A percentile compares a stretch with the other conserved stretches of the same genome.
phyloP scores from a whole-genome alignment of 2,888 invertebrate species.

The Pimpla rufipes region DNA sequence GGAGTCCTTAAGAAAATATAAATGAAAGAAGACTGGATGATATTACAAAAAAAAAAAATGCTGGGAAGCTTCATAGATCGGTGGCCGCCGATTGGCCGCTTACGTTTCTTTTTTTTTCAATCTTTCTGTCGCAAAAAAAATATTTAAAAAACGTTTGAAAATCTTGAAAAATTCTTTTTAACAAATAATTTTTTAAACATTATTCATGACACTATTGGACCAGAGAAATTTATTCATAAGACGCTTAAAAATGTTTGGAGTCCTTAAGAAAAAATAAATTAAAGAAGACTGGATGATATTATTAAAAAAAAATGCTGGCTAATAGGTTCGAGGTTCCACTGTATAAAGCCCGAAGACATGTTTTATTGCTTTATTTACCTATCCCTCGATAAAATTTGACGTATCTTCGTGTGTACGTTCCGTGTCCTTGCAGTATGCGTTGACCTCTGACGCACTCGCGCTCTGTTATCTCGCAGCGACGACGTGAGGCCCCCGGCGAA shows the following conservation, averaged over 20 bases:
- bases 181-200: too few relatives aligned
- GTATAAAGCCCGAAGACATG: not conserved
- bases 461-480: conserved; percentile 34
- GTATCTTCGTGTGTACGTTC: not conserved
- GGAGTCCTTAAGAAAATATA: too few relatives aligned
- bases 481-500: conserved; percentile 14
- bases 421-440: conserved; percentile 16
- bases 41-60: not conserved
- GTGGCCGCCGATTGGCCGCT: not conserved
- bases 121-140: too few relatives aligned
- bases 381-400: not conserved
- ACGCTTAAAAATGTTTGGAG: too few relatives aligned
- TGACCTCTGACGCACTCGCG: conserved; percentile 37
- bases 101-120: not conserved
- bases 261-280: too few relatives aligned
- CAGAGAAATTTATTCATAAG: too few relatives aligned
- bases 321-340: not conserved
- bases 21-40: too few relatives aligned
- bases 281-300: not conserved
- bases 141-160: too few relatives aligned
- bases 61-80: conserved; percentile 5
- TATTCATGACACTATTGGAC: too few relatives aligned
- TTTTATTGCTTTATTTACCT: not conserved
- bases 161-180: too few relatives aligned
- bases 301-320: not conserved